Evolutionary conservation across 1,140 invertebrate species (phyloP), one percentile per base, ranked within the genome.

Genomic region (Gerris buenoi): DNA sequence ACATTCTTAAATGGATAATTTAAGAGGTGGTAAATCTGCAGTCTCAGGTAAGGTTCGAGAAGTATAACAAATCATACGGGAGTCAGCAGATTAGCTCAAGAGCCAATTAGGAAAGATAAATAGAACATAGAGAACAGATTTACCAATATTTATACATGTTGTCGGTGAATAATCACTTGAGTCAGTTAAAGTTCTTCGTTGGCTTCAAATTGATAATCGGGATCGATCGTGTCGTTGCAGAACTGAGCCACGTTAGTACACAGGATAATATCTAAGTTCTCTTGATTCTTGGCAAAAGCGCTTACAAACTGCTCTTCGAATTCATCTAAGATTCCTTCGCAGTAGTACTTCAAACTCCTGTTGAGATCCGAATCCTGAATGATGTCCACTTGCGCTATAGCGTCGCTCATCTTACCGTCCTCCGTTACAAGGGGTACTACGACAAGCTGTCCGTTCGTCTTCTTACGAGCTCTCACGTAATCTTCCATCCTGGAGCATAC

Each of bases 401-500:
- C 80, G 0, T 85, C 81, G 79, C 89, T 91, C 87, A 90, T 89
- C 58, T 79, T 76, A 10, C 86, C 88, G 25, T 77, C 72, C 65
- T 85, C 79, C 29, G 74, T 73, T 29, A 86, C 79, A 67, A 91
- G 81, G 73, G 85, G 85, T 67, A 93, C 77, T 25, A 93, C 79
- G 23, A 83, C 85, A 46, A 88, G 80, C 72, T 86, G 82, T 61
- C 86, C 85, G 66, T 85, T 86, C 15, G 81, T 76, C 73, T 91
- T 90, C 75, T 87, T 85, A 27, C 81, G 86, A 5, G 85, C 90
- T 67, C 89, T 83, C 0, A 89, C 86, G 76, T 93, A 95, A 75
- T 94, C 86, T 10, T 87, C 84, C 83, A 93, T 86, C 75, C 84
- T 86, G 29, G 84, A 81, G 82, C 92, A 95, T 27, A 93, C 82